Base-by-base conservation (phyloP, 2,797 vertebrate species). In the Ctenopoma multispine region DNA sequence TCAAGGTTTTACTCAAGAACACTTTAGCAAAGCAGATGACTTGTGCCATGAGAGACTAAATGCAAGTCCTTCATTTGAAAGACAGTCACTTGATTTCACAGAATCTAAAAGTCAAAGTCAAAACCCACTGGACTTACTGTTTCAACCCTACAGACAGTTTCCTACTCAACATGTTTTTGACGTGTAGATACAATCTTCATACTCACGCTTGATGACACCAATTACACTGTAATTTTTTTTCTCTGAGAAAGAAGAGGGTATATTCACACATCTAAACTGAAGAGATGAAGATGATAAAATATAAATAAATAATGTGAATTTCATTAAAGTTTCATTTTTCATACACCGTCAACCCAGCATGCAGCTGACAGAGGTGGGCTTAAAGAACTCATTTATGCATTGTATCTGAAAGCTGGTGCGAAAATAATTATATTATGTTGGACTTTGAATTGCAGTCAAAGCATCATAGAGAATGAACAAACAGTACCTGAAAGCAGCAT, bases 391-490 rank as follows among this genome's bases (percentile, higher is more conserved):
- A 44, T 4, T 55, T 56, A 65, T 38, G 29, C 49, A 31, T 43
- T 69, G 38, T 24, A 4, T 44, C 54, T 64, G 12, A 56, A 18
- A 40, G 49, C 14, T 12, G 7, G 15, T 23, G 54, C 70, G 40
- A 53, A 75, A 56, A 66, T 49, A 56, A 66, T 63, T 18, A 50
- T 38, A 54, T 40, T n/a, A 51, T 21, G 8, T 60, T 41, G 17
- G 1, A 41, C 47, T 67, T 41, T 48, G 20, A 72, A 23, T 51
- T 57, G n/a, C 7, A 24, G 36, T 14, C 24, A 21, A 54, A 34
- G 49, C 43, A 40, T 66, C 41, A 50, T 13, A 7, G 44, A 23
- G 62, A 46, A 60, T 61, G 46, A 72, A 70, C 63, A 76, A 73
- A 72, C 12, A n/a, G 29, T 18, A 60, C 34, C 47, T 54, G 68